Conservation (phyloP, 2,797 vertebrate species). For the Gallinago solitaria region DNA sequence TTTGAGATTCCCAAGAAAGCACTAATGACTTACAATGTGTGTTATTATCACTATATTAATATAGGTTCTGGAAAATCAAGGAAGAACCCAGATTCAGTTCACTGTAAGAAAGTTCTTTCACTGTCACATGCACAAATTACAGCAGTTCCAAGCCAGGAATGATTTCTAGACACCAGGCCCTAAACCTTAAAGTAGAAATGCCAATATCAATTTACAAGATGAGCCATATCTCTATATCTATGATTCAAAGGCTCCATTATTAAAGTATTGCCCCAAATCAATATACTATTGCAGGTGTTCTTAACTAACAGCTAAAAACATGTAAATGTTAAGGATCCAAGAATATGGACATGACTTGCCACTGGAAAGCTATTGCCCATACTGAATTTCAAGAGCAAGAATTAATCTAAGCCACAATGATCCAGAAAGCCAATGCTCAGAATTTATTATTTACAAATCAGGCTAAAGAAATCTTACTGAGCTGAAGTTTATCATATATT, state of each 20-base stretch:
- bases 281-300: background rate
- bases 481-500: background rate
- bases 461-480: background rate
- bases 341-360: background rate
- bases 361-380: background rate
- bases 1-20: background rate
- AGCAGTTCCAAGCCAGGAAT: background rate
- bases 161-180: background rate
- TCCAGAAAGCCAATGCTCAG: background rate
- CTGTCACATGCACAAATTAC: background rate
- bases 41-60: background rate
- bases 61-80: background rate
- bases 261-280: background rate
- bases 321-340: background rate
- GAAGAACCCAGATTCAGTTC: background rate
- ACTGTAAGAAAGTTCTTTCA: background rate
- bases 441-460: background rate
- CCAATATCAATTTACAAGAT: background rate
- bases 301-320: background rate
- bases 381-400: background rate
- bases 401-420: background rate
- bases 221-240: background rate
- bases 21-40: background rate
- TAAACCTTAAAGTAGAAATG: background rate
- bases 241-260: background rate